phyloP scores from a whole-genome alignment of 2,113 vertebrate species.

The Labrus mixtus region DNA sequence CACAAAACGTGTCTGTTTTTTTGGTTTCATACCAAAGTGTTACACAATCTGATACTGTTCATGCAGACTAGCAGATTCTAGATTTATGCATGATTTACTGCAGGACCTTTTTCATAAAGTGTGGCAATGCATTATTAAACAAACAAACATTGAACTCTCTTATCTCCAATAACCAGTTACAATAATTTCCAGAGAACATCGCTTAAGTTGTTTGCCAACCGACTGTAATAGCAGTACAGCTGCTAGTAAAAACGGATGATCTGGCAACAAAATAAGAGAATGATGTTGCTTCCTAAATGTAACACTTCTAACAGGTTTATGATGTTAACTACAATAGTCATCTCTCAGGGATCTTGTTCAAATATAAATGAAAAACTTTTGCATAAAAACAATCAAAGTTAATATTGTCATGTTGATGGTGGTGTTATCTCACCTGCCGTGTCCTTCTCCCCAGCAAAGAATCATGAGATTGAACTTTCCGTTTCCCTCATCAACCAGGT shows the following conservation, averaged over 20 bases:
- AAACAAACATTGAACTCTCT: conserved; percentile 42
- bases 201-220: neutral
- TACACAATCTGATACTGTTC: neutral
- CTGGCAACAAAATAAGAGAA: neutral
- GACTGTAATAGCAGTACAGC: neutral
- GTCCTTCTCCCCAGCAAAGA: conserved; percentile 99
- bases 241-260: neutral
- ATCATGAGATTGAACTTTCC: conserved; percentile 98
- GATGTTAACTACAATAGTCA: neutral
- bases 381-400: neutral
- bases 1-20: conserved; percentile 2
- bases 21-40: neutral
- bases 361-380: neutral
- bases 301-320: neutral
- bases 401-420: neutral
- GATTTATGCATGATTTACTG: neutral
- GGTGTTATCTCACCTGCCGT: conserved; percentile 90
- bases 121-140: neutral
- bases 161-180: conserved; percentile 43
- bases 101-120: no score
- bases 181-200: conserved; percentile 13
- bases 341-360: neutral
- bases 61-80: neutral
- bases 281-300: no score
- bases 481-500: conserved; percentile 95